phyloP scores from a whole-genome alignment of 2,113 vertebrate species.

The Tauraco erythrolophus region DNA sequence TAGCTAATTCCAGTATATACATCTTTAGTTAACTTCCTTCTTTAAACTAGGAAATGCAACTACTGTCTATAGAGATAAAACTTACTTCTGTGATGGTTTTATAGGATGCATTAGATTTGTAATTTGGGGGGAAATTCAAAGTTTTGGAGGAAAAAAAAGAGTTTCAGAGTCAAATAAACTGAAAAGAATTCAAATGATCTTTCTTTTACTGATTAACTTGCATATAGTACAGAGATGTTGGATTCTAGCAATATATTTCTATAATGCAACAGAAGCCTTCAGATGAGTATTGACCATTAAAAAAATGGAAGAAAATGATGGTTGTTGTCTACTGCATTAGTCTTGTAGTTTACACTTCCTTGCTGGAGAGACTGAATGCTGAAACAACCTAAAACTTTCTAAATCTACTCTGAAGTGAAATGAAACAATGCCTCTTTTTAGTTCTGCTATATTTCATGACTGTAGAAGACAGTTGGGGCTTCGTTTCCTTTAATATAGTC shows the following conservation, averaged over 20 bases:
- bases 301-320: neutral
- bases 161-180: neutral
- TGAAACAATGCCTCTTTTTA: neutral
- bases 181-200: neutral
- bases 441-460: neutral
- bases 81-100: neutral
- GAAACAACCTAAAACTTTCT: neutral
- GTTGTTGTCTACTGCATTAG: neutral
- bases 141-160: neutral
- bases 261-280: neutral
- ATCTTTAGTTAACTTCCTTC: neutral
- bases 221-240: neutral
- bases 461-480: neutral
- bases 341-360: neutral
- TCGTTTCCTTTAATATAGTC: neutral
- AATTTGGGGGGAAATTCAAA: neutral
- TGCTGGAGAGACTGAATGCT: neutral
- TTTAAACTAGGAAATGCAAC: neutral
- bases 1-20: neutral
- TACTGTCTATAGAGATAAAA: neutral
- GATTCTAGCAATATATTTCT: neutral
- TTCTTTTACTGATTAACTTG: neutral
- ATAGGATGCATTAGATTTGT: neutral
- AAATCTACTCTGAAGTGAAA: neutral
- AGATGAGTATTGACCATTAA: neutral